phyloP scores from a whole-genome alignment of 2,113 vertebrate species.

The Notarius quadriscutis region DNA sequence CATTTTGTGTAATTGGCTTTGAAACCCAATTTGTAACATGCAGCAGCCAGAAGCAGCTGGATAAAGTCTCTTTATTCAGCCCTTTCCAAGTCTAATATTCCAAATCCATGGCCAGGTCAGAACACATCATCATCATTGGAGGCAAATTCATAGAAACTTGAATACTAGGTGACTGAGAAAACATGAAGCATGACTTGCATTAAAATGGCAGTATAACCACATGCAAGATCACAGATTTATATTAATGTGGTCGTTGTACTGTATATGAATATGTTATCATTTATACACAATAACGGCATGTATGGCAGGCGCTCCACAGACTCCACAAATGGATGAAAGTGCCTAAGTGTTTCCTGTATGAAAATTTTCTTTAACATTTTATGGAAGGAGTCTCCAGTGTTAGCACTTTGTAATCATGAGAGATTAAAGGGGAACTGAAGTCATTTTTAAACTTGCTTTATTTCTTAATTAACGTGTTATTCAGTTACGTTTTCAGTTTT shows the following conservation, averaged over 20 bases:
- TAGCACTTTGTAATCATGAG: not conserved
- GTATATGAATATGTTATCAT: not conserved
- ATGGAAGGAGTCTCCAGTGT: constrained; percentile 1
- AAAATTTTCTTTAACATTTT: not conserved
- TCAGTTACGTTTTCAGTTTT: too few species aligned
- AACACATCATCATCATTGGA: constrained; percentile 21
- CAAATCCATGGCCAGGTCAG: constrained; percentile 22
- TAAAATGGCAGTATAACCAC: constrained; percentile 1
- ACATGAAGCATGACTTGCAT: constrained; percentile 23
- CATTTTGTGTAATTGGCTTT: constrained; percentile 6
- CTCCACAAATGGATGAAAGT: not conserved
- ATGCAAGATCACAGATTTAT: not conserved
- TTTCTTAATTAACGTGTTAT: too few species aligned
- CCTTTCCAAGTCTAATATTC: constrained; percentile 27
- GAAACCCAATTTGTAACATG: constrained; percentile 21
- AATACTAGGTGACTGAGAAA: constrained; percentile 16
- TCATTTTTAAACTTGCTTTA: too few species aligned
- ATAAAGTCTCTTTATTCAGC: constrained; percentile 23
- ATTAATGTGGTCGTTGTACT: not conserved
- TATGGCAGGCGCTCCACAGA: not conserved
- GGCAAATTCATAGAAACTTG: constrained; percentile 19
- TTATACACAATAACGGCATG: not conserved
- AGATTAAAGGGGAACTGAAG: not conserved
- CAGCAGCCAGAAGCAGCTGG: constrained; percentile 17
- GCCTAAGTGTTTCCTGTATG: not conserved